phyloP scores from a whole-genome alignment of 2,113 vertebrate species.

The Phrynosoma blainvillii region DNA sequence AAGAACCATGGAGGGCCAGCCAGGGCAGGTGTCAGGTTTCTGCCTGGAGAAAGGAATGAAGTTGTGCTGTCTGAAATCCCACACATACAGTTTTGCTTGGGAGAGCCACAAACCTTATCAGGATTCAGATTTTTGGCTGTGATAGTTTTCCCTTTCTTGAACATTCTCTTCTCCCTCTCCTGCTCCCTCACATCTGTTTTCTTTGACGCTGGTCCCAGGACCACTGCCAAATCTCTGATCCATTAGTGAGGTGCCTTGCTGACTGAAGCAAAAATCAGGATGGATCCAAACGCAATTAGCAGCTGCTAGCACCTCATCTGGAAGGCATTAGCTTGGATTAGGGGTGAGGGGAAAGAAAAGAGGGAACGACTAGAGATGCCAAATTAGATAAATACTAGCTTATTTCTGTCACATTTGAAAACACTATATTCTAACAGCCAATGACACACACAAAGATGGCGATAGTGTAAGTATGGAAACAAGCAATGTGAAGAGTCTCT shows the following conservation, averaged over 20 bases:
- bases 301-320: slow-evolving; percentile 85
- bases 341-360: slow-evolving; percentile 57
- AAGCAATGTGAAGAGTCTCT: not conserved
- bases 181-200: slow-evolving; percentile 74
- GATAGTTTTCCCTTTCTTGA: slow-evolving; percentile 47
- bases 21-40: slow-evolving; percentile 44
- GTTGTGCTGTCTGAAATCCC: slow-evolving; percentile 24
- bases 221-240: slow-evolving; percentile 81
- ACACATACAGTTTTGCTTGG: not conserved
- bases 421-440: slow-evolving; percentile 21
- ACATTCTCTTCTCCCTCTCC: slow-evolving; percentile 46
- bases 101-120: slow-evolving; percentile 52
- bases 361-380: slow-evolving; percentile 69
- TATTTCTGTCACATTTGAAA: slow-evolving; percentile 62
- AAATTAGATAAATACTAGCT: slow-evolving; percentile 74
- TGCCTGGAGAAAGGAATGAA: slow-evolving; percentile 8
- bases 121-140: slow-evolving; percentile 32
- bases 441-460: slow-evolving; percentile 3
- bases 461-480: slow-evolving; percentile 2
- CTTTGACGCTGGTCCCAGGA: slow-evolving; percentile 80
- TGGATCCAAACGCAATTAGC: slow-evolving; percentile 80
- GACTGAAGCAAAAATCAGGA: slow-evolving; percentile 84
- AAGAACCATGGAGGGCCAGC: slow-evolving; percentile 15
- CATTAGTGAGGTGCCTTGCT: slow-evolving; percentile 84
- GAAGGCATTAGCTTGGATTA: slow-evolving; percentile 79